phyloP scores from a whole-genome alignment of 2,797 vertebrate genomes.

The Takifugu ocellatus region DNA sequence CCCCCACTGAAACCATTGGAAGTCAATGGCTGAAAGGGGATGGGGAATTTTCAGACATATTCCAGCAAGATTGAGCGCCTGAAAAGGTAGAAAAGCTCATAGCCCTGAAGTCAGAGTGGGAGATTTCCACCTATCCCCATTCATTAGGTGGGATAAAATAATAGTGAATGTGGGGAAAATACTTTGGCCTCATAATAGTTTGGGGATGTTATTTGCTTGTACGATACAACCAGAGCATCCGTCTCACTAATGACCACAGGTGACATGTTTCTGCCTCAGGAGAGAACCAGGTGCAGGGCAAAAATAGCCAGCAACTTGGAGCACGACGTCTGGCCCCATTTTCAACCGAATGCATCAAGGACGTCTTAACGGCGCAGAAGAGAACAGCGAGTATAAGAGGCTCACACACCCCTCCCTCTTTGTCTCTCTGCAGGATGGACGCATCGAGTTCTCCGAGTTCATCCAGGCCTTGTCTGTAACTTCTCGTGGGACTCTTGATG shows the following conservation, averaged over 20 bases:
- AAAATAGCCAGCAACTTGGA: slow-evolving; percentile 68
- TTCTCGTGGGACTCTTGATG: slow-evolving; percentile 93
- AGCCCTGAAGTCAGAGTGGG: slow-evolving; percentile 8
- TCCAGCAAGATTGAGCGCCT: slow-evolving; percentile 3
- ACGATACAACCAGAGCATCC: slow-evolving; percentile 46
- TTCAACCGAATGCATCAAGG: slow-evolving; percentile 51
- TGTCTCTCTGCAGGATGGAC: slow-evolving; percentile 81
- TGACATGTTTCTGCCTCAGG: slow-evolving; percentile 61
- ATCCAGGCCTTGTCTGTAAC: slow-evolving; percentile 98
- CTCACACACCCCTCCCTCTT: slow-evolving; percentile 2
- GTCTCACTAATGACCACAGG: slow-evolving; percentile 67
- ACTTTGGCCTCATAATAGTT: slow-evolving; percentile 6
- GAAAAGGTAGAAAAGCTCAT: slow-evolving; percentile 19
- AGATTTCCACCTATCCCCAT: slow-evolving; percentile 12
- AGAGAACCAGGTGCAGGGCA: slow-evolving; percentile 65
- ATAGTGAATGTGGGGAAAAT: background rate
- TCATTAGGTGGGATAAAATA: slow-evolving; percentile 1
- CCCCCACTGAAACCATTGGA: background rate
- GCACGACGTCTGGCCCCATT: slow-evolving; percentile 60
- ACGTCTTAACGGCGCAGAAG: slow-evolving; percentile 30
- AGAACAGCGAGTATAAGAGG: slow-evolving; percentile 20
- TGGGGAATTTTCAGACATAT: slow-evolving; percentile 20
- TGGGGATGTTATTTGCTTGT: slow-evolving; percentile 32
- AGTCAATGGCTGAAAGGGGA: slow-evolving; percentile 4
- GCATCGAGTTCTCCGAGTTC: slow-evolving; percentile 97